Evolutionary conservation across 2,113 vertebrate species (phyloP).

Genomic region (Pollimyrus isidori): DNA sequence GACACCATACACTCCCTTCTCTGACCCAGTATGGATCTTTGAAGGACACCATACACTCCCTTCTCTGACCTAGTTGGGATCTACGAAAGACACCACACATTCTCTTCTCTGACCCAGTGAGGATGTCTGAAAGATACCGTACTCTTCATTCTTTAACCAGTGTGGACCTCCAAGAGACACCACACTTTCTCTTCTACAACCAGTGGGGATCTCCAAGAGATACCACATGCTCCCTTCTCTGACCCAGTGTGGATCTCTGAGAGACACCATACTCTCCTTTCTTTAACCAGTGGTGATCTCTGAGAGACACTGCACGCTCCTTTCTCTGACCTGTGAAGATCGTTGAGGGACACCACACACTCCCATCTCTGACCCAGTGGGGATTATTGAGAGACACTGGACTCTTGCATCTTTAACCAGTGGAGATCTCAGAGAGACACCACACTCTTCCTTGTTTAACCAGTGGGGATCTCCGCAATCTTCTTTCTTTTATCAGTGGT

Average conservation of each 20-base stretch:
- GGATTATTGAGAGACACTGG: no score
- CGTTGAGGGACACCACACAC: fast-evolving
- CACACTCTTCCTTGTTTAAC: no score
- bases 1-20: no score
- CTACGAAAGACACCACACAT: neutral
- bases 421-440: no score
- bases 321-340: no score
- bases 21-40: no score
- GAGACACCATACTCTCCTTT: neutral
- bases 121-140: no score
- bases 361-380: neutral
- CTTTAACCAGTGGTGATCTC: neutral
- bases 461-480: neutral
- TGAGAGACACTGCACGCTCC: fast-evolving
- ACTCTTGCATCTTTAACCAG: no score
- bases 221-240: neutral
- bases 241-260: neutral
- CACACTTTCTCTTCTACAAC: no score
- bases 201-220: neutral
- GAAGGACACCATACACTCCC: neutral
- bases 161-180: no score
- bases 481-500: neutral
- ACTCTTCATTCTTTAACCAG: no score
- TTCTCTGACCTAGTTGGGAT: neutral
- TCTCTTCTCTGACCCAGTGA: neutral